A percentile compares a stretch with the other conserved stretches of the same genome.
Evolutionary conservation across 2,888 invertebrate genomes (phyloP).

Genomic region (Drosophila gaucha): DNA sequence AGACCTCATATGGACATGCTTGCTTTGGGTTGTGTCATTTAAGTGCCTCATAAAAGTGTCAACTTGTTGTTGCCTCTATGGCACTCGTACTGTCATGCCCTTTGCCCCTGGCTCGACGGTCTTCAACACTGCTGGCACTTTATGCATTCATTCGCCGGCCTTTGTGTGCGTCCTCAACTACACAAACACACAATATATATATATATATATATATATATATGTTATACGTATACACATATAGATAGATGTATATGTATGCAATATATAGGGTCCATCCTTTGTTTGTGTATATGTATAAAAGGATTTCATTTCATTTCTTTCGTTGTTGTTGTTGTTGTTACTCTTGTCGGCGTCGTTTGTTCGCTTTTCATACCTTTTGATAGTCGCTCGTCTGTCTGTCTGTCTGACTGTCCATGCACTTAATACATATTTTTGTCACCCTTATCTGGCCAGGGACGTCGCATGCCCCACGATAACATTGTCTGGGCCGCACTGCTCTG

Average conservation of each 20-base stretch:
- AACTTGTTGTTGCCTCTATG: constrained; percentile 73
- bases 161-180: constrained; percentile 56
- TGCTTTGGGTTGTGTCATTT: constrained; percentile 78
- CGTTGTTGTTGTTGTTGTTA: constrained; percentile 15
- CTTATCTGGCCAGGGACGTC: constrained; percentile 72
- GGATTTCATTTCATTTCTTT: constrained; percentile 79
- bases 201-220: constrained; percentile 1
- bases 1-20: constrained; percentile 54
- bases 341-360: constrained; percentile 57
- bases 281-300: constrained; percentile 52
- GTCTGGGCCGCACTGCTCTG: constrained; percentile 32
- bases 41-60: constrained; percentile 82
- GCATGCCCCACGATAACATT: constrained; percentile 66
- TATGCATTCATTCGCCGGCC: constrained; percentile 61
- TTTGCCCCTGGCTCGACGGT: constrained; percentile 15
- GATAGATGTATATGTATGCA: neutral
- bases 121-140: constrained; percentile 48
- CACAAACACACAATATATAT: constrained; percentile 7
- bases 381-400: constrained; percentile 23
- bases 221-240: neutral
- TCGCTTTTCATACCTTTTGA: constrained; percentile 62
- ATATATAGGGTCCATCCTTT: constrained; percentile 18
- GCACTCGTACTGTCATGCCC: constrained; percentile 52
- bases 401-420: constrained; percentile 56
- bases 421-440: constrained; percentile 79